Base-by-base conservation (phyloP, 2,888 invertebrate species). In the Agrochola lota region DNA sequence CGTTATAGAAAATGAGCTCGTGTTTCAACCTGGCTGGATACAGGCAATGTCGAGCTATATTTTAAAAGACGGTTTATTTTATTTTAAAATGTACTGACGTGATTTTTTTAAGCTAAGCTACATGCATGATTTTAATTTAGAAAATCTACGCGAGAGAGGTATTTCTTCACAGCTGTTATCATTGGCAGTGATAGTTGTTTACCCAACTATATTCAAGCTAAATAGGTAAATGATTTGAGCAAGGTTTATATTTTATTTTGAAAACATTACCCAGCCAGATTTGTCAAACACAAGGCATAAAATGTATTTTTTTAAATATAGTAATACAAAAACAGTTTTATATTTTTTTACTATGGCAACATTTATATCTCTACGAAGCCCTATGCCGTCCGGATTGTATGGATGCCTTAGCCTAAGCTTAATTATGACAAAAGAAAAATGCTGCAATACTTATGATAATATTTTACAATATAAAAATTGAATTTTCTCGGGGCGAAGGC, bases 271-370 rank as follows among this genome's bases (percentile, higher is more conserved):
- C 85, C 86, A 89, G 88, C 89, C 88, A 88, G 73, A 74, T 85
- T 84, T 77, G 82, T 80, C 74, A 86, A 85, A 85, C 81, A 86
- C 86, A 89, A 86, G 79, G 77, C 76, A 71, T 77, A 69, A 75
- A 74, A 78, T 78, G 82, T 15, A 80, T 86, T 85, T 80, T 68
- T 84, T 72, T 43, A n/a, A n/a, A 80, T 78, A 71, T 77, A 76
- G 76, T 78, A 85, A 85, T 85, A 89, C 89, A 92, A 93, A 81
- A 94, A 95, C 93, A 93, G 91, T 91, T 91, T 88, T 87, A 78
- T 89, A 89, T 83, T 92, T 93, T 92, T 93, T 92, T 88, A 91
- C 93, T 96, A 96, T 96, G 96, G 96, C 96, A 95, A 95, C 95
- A 94, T 93, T 94, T 88, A 87, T 89, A 88, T 92, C 89, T 91